Evolutionary conservation across 2,888 invertebrate genomes (phyloP).

Genomic region (Cactoblastis cactorum): DNA sequence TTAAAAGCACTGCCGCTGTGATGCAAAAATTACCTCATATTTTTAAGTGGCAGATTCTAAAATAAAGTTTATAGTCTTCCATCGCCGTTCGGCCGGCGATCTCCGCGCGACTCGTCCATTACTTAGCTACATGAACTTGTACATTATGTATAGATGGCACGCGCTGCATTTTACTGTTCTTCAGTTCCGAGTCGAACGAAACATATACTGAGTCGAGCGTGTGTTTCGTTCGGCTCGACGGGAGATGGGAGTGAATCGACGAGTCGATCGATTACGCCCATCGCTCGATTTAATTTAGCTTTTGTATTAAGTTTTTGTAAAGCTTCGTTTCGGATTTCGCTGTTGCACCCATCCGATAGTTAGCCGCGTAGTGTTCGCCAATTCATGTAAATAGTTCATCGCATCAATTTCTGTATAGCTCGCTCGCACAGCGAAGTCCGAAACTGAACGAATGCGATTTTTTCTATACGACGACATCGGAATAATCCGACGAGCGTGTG

Average conservation of each 20-base stretch:
- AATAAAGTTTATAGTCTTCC: conserved; percentile 52
- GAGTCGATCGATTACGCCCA: conserved; percentile 8
- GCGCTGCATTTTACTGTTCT: conserved; percentile 6
- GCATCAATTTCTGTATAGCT: conserved; percentile 34
- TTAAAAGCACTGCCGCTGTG: conserved; percentile 40
- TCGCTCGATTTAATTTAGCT: conserved; percentile 24
- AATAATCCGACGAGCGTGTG: conserved; percentile 22
- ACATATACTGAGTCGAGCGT: conserved; percentile 2
- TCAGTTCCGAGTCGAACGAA: conserved; percentile 26
- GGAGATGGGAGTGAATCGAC: conserved; percentile 14
- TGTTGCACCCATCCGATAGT: conserved; percentile 33
- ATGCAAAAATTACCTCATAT: conserved; percentile 40
- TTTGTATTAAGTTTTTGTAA: conserved; percentile 33
- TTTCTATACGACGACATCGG: conserved; percentile 24
- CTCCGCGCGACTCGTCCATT: conserved; percentile 59
- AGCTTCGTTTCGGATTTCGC: conserved; percentile 45
- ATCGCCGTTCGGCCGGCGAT: conserved; percentile 35
- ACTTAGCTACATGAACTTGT: conserved; percentile 52
- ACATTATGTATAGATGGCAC: conserved; percentile 46
- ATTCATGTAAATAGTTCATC: conserved; percentile 38
- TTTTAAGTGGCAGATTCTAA: conserved; percentile 38
- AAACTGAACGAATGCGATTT: conserved; percentile 22
- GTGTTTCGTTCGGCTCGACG: not conserved
- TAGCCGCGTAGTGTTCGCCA: conserved; percentile 49
- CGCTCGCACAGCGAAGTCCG: conserved; percentile 37